Evolutionary conservation across 2,113 vertebrate genomes (phyloP), one percentile per base, ranked within the genome.

Genomic region (Hippopotamus amphibius): DNA sequence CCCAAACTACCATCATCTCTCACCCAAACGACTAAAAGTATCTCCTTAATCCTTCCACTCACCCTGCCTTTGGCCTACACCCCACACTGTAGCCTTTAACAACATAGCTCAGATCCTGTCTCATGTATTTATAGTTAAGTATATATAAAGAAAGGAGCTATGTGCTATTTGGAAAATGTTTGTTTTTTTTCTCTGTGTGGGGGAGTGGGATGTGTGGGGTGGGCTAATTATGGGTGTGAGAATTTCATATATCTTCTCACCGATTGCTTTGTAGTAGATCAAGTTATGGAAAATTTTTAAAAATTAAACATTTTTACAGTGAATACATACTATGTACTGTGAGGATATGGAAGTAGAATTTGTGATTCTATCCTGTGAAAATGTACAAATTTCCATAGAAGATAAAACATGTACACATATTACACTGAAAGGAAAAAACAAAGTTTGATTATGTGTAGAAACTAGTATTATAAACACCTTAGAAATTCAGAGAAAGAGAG

Each of bases 401-500:
- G 53, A 82, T 77, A 97, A 97, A 53, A 76, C 43, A 59, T 65
- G 46, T 63, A 68, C 16, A 17, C 28, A 90, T 2, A 30, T n/a
- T 37, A 84, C 33, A 46, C 26, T 85, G 33, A 93, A 88, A 89
- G 15, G 41, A 65, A 33, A 84, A 92, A 79, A 57, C 21, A 72
- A 83, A 30, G 24, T 84, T 96, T 22, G 43, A 68, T 48, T 95
- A 61, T 46, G 55, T 74, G 4, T 48, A 53, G 74, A 93, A 83
- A 66, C 33, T 53, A 88, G 21, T 74, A 80, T 77, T 72, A 77
- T 21, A 90, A 43, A n/a, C 72, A 74, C 43, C 53, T 89, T 77
- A 94, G 92, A 94, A 82, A 90, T 90, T 89, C 33, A 85, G 68
- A 88, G 55, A 63, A 69, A 15, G 50, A 48, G 33, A 72, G 55